phyloP scores from a whole-genome alignment of 2,797 vertebrate genomes.

The Melanotaenia parkinsoni region DNA sequence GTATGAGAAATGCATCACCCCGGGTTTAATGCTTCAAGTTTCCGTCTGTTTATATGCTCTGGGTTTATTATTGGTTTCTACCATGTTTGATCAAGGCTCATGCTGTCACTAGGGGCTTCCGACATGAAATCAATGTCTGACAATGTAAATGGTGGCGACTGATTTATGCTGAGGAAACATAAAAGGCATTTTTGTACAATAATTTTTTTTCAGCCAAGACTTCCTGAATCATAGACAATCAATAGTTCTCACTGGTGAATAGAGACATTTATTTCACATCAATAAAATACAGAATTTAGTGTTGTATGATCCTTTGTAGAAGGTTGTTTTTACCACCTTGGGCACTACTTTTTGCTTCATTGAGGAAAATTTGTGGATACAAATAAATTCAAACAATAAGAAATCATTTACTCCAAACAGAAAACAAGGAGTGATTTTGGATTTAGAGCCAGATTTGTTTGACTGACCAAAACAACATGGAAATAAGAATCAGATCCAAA shows the following conservation, averaged over 20 bases:
- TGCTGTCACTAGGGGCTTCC: not conserved
- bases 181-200: not conserved
- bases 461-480: not conserved
- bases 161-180: constrained; percentile 1
- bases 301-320: not conserved
- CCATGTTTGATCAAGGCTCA: not conserved
- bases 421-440: not conserved
- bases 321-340: not conserved
- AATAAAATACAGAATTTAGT: not conserved
- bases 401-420: too few species aligned
- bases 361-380: not conserved
- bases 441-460: not conserved
- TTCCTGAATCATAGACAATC: not conserved
- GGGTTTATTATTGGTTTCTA: constrained; percentile 7
- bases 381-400: not conserved
- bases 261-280: not conserved
- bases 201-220: not conserved
- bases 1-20: constrained; percentile 13
- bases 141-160: not conserved
- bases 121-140: not conserved
- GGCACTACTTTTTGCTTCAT: not conserved
- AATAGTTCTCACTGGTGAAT: not conserved
- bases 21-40: not conserved
- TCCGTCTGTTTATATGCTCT: constrained; percentile 15
- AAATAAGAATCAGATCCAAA: not conserved